Evolutionary conservation across 2,797 vertebrate genomes (phyloP).

Genomic region (Ctenosaura bakeri): DNA sequence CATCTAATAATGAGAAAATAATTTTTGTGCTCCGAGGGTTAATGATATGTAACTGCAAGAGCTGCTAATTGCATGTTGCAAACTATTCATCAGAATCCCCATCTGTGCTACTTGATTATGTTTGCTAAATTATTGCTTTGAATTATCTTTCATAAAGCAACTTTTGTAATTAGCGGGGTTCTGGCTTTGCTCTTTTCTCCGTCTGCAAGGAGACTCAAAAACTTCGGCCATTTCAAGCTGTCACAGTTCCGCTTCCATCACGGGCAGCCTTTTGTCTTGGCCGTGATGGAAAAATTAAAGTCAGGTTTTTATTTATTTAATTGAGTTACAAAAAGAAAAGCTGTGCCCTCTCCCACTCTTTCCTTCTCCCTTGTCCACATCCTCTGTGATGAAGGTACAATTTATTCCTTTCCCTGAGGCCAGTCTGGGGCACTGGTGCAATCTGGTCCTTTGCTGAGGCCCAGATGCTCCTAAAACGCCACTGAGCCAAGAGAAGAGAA

Average conservation of each 20-base stretch:
- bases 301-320: slow-evolving; percentile 70
- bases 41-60: slow-evolving; percentile 99
- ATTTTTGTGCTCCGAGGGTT: slow-evolving; percentile 98
- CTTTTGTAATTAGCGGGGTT: slow-evolving; percentile 97
- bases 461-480: too few relatives aligned
- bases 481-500: background rate
- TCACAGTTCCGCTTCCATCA: slow-evolving; percentile 70
- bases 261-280: slow-evolving; percentile 71
- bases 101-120: slow-evolving; percentile 97
- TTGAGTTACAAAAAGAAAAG: slow-evolving; percentile 50
- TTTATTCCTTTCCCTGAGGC: background rate
- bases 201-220: slow-evolving; percentile 81
- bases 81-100: slow-evolving; percentile 99
- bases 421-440: too few relatives aligned
- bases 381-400: background rate
- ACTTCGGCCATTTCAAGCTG: slow-evolving; percentile 84
- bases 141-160: slow-evolving; percentile 99
- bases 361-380: slow-evolving; percentile 28
- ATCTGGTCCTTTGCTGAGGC: background rate
- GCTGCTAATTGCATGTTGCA: slow-evolving; percentile 99
- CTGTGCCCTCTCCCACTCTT: slow-evolving; percentile 38
- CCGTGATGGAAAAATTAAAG: slow-evolving; percentile 68
- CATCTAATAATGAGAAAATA: slow-evolving; percentile 99
- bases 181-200: slow-evolving; percentile 91
- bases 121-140: slow-evolving; percentile 99